These are phyloP conservation scores for Leptobrachium ailaonicum DNA, from an alignment of 2,113 vertebrate species.

Conservation along the genomic window DNA sequence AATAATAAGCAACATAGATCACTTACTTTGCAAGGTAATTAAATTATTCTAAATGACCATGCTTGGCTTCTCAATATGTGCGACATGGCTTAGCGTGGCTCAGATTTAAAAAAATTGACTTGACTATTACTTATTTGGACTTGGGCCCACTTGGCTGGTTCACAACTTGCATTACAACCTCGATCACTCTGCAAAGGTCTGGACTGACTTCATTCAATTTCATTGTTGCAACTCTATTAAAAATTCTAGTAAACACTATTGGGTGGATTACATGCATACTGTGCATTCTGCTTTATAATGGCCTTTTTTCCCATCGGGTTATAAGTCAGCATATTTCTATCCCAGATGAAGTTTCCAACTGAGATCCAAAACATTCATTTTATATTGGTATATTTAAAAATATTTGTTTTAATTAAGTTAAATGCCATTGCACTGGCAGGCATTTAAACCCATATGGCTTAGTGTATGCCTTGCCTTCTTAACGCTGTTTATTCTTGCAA, in stretches of 20 bases:
- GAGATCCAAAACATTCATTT: slow-evolving; percentile 31
- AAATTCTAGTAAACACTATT: slow-evolving; percentile 36
- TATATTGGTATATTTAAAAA: slow-evolving; percentile 34
- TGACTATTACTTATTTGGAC: slow-evolving; percentile 40
- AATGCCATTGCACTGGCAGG: slow-evolving; percentile 34
- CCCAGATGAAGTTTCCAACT: slow-evolving; percentile 19
- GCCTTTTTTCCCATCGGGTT: slow-evolving; percentile 9
- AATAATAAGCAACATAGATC: slow-evolving; percentile 39
- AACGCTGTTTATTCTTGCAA: slow-evolving; percentile 35
- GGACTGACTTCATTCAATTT: slow-evolving; percentile 40
- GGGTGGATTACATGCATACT: slow-evolving; percentile 43
- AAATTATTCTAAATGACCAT: slow-evolving; percentile 41
- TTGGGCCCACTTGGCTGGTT: slow-evolving; percentile 41
- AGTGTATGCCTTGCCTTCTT: slow-evolving; percentile 14
- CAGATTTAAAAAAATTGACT: slow-evolving; percentile 36
- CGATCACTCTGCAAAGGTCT: slow-evolving; percentile 30
- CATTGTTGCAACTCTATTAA: slow-evolving; percentile 39
- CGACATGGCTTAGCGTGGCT: slow-evolving; percentile 31
- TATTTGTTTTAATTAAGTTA: slow-evolving; percentile 45
- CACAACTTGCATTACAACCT: slow-evolving; percentile 32
- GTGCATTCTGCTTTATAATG: slow-evolving; percentile 19
- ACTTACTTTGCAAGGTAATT: slow-evolving; percentile 39
- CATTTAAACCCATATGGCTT: slow-evolving; percentile 8
- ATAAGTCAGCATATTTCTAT: slow-evolving; percentile 20
- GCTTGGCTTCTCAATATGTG: slow-evolving; percentile 33